Conservation (phyloP, 2,888 invertebrate species). For the Phytoseiulus persimilis region DNA sequence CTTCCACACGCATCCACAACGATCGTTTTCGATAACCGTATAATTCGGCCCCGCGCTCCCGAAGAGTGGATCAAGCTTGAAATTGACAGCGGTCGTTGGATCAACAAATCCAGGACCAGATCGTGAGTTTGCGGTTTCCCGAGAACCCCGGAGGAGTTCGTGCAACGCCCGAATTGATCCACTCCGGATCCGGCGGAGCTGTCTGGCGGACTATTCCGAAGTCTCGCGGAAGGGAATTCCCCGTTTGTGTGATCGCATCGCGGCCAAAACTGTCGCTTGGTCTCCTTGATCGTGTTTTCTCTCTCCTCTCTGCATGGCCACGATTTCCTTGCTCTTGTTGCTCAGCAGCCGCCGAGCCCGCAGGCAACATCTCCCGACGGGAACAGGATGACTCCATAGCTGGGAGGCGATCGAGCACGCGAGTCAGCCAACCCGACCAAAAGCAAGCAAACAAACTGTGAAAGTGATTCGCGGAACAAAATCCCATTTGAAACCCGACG, state of each 20-base stretch:
- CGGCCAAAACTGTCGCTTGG: too few relatives aligned
- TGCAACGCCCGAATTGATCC: too few relatives aligned
- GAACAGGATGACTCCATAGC: background rate
- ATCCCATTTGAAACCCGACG: constrained; percentile 5
- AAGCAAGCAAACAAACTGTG: background rate
- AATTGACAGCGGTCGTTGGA: background rate
- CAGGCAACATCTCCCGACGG: background rate
- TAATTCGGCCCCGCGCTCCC: background rate
- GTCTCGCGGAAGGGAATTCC: too few relatives aligned
- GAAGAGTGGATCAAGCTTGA: background rate
- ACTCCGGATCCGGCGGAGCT: too few relatives aligned
- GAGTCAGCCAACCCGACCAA: background rate
- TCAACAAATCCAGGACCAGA: background rate
- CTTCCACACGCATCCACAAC: background rate
- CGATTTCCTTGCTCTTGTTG: background rate
- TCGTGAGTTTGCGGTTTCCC: background rate
- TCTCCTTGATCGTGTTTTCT: too few relatives aligned
- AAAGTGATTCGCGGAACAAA: background rate
- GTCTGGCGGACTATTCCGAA: too few relatives aligned
- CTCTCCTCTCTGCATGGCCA: too few relatives aligned
- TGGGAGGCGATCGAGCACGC: background rate
- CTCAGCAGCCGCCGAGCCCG: background rate
- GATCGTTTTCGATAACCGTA: background rate
- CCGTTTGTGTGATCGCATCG: too few relatives aligned
- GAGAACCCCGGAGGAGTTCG: background rate